Conservation (phyloP, 2,113 vertebrate genomes). For the Cygnus atratus region DNA sequence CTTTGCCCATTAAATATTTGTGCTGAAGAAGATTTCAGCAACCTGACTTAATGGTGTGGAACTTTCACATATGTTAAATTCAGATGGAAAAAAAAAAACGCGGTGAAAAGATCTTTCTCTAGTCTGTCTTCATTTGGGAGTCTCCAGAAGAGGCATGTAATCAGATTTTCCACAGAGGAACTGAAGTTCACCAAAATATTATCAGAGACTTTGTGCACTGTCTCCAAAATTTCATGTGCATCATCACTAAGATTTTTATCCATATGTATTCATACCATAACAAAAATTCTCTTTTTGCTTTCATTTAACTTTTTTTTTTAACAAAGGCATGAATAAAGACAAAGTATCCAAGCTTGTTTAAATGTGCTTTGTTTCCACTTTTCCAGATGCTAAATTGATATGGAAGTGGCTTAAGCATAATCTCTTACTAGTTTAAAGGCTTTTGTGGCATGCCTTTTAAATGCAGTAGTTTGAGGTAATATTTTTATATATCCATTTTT, state of each 20-base stretch:
- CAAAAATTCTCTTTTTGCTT: neutral
- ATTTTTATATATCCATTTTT: neutral
- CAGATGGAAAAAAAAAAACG: neutral
- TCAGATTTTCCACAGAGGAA: neutral
- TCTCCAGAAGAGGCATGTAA: neutral
- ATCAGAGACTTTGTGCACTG: neutral
- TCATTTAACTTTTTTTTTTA: neutral
- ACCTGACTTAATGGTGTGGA: neutral
- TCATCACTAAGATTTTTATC: neutral
- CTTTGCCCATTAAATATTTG: neutral
- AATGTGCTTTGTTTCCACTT: neutral
- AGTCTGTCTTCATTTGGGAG: neutral
- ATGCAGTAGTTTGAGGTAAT: neutral
- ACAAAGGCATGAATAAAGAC: neutral
- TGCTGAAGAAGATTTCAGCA: neutral
- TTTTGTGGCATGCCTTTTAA: neutral
- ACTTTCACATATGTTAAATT: neutral
- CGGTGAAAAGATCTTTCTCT: too few relatives aligned
- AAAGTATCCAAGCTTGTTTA: neutral
- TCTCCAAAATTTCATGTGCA: neutral
- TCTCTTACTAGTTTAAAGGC: neutral
- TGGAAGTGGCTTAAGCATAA: neutral
- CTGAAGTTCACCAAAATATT: neutral
- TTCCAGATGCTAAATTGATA: neutral
- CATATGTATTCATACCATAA: neutral